Conservation (phyloP, 2,888 invertebrate genomes). For the Standfussiana lucernea region DNA sequence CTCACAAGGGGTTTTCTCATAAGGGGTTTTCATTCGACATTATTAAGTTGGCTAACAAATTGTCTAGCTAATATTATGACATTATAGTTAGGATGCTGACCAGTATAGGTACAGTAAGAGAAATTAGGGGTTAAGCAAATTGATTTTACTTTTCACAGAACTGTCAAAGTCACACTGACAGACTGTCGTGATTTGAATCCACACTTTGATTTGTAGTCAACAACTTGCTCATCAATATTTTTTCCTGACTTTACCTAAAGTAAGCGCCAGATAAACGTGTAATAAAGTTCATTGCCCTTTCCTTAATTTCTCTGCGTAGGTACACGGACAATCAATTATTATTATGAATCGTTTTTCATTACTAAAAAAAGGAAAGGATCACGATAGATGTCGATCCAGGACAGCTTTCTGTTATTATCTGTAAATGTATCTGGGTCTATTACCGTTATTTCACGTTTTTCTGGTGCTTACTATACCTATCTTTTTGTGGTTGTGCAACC, state of each 20-base stretch:
- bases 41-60: slow-evolving; percentile 22
- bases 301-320: too few species aligned
- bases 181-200: background rate
- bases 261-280: too few species aligned
- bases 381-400: too few species aligned
- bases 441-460: too few species aligned
- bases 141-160: background rate
- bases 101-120: background rate
- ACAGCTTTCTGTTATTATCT: too few species aligned
- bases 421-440: too few species aligned
- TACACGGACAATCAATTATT: too few species aligned
- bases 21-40: slow-evolving; percentile 18
- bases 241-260: background rate
- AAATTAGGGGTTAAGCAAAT: background rate
- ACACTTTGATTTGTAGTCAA: background rate
- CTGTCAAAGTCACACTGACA: background rate
- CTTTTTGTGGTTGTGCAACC: background rate
- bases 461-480: background rate
- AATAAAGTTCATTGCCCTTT: too few species aligned
- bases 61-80: slow-evolving; percentile 2
- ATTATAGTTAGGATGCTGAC: background rate
- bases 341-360: too few species aligned
- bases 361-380: too few species aligned
- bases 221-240: background rate
- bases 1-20: slow-evolving; percentile 30